Evolutionary conservation across 1,140 invertebrate genomes (phyloP).

Genomic region (Magallana ariakensis): DNA sequence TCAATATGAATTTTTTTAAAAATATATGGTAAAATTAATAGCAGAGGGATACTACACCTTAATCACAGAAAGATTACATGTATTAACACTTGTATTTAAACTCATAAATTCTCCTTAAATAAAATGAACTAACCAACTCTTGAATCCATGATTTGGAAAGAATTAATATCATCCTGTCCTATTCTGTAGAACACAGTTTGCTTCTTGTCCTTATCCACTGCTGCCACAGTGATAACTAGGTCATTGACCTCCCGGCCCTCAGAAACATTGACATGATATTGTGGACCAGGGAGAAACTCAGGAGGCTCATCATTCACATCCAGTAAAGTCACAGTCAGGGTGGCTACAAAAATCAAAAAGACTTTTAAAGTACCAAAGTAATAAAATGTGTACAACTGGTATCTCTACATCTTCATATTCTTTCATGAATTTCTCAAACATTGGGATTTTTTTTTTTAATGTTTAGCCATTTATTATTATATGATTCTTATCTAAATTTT

Average conservation of each 20-base stretch:
- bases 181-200: conserved; percentile 64
- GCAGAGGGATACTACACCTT: too few species aligned
- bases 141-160: conserved; percentile 56
- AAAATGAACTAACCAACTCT: conserved; percentile 55
- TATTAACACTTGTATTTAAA: too few species aligned
- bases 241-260: conserved; percentile 61
- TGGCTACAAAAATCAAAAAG: conserved; percentile 58
- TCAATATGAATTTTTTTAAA: too few species aligned
- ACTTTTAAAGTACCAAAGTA: too few species aligned
- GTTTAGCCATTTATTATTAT: too few species aligned
- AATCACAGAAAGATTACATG: too few species aligned
- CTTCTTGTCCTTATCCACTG: conserved; percentile 66
- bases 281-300: conserved; percentile 55
- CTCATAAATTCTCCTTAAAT: too few species aligned
- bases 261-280: conserved; percentile 66
- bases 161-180: conserved; percentile 38
- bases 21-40: too few species aligned
- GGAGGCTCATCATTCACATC: conserved; percentile 72
- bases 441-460: too few species aligned
- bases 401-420: too few species aligned
- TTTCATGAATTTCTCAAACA: too few species aligned
- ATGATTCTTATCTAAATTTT: background rate
- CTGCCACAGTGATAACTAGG: conserved; percentile 59
- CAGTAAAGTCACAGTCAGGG: conserved; percentile 60
- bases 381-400: too few species aligned